Evolutionary conservation across 2,797 vertebrate genomes (phyloP), one percentile per base, ranked within the genome.

Genomic region (Paratrypauchen microcephalus): DNA sequence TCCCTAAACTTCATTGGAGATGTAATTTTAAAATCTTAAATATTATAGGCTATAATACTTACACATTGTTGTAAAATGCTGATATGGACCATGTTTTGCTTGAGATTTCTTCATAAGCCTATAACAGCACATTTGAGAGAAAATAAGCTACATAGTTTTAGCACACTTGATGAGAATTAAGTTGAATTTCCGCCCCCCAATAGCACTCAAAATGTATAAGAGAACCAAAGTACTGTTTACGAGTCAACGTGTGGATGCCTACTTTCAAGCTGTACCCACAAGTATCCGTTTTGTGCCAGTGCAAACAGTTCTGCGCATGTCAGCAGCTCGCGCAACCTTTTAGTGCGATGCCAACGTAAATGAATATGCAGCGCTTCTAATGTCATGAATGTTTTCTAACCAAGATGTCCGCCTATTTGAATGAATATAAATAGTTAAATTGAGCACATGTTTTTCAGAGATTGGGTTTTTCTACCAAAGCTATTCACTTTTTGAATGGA

Each of bases 391-490:
- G 41, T 85, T 78, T 85, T 78, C 66, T 52, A 83, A 75, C 77
- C 45, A 57, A 65, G 62, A 69, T 47, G 70, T 60, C 70, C 65
- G 41, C 57, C 68, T 77, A 74, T 69, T 76, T 56, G 6, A 5
- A 72, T 76, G 63, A 77, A 85, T 80, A 83, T 75, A 86, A 80
- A 52, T 74, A 72, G 71, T 82, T 74, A 74, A 78, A 82, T 70
- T 30, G 28, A 82, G 84, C 81, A 84, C 83, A 84, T 73, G 63
- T 80, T 78, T 65, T 52, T 65, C 24, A 77, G 70, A 78, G 72
- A 83, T 68, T 69, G 74, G 85, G 76, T 91, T 91, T 93, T 93
- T 93, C 81, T 93, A 92, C 92, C 91, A 92, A 92, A 92, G 89
- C 80, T 89, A 79, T 79, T 80, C 78, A 87, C 77, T 88, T 91